phyloP scores from a whole-genome alignment of 2,797 vertebrate species.

The Gadopsis bispinosus region DNA sequence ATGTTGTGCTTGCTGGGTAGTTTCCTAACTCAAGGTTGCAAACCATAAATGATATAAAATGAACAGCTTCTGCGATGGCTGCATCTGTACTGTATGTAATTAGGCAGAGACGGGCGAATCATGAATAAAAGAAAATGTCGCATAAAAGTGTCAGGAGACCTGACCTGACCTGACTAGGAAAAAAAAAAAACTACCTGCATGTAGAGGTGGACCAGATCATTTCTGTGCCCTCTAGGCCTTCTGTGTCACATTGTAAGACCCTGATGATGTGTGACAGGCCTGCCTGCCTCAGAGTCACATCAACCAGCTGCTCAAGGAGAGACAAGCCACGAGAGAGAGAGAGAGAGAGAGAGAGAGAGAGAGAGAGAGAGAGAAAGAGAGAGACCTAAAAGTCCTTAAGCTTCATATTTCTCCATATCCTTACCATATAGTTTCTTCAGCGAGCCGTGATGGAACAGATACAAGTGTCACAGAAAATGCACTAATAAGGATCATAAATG shows the following conservation, averaged over 20 bases:
- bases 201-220: constrained; percentile 53
- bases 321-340: constrained; percentile 12
- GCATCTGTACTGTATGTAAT: constrained; percentile 45
- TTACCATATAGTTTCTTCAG: constrained; percentile 31
- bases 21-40: constrained; percentile 34
- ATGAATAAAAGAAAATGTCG: constrained; percentile 53
- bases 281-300: constrained; percentile 63
- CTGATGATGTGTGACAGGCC: constrained; percentile 72
- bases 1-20: constrained; percentile 5
- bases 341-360: constrained; percentile 1
- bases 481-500: constrained; percentile 27
- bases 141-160: constrained; percentile 37
- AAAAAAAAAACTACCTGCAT: constrained; percentile 20
- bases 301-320: constrained; percentile 56
- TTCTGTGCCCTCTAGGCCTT: constrained; percentile 49
- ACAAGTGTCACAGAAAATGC: constrained; percentile 25
- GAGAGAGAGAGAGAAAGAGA: constrained; percentile 6
- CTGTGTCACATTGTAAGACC: constrained; percentile 43
- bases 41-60: constrained; percentile 29
- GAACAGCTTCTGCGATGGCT: constrained; percentile 26
- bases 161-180: constrained; percentile 8
- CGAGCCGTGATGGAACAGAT: constrained; percentile 4
- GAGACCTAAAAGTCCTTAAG: neutral
- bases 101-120: constrained; percentile 45
- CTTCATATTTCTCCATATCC: constrained; percentile 15